These are phyloP conservation scores for Malurus leucopterus DNA, from an alignment of 2,797 vertebrate species.

Conservation along the genomic window DNA sequence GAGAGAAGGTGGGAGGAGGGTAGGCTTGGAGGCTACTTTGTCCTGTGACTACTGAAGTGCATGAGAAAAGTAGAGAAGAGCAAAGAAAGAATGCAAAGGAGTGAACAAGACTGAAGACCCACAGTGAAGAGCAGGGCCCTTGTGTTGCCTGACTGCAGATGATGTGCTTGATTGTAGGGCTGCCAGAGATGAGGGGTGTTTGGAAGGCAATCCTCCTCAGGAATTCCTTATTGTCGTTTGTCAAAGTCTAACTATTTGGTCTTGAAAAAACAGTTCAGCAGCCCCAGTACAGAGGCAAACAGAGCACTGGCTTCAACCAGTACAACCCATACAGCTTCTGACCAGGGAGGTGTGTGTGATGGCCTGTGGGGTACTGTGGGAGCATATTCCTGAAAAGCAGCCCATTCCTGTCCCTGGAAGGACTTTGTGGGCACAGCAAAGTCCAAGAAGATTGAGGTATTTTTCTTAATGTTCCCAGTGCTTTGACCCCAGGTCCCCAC, in stretches of 20 bases:
- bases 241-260: background rate
- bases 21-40: background rate
- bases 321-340: background rate
- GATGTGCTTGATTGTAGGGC: background rate
- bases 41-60: background rate
- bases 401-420: background rate
- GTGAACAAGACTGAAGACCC: background rate
- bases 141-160: background rate
- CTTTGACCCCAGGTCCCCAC: background rate
- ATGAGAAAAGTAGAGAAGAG: background rate
- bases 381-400: background rate
- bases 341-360: background rate
- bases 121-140: background rate
- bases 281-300: background rate
- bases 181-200: rapidly evolving
- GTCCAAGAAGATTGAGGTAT: background rate
- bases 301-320: background rate
- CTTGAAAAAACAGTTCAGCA: background rate
- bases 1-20: background rate
- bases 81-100: background rate
- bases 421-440: background rate
- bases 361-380: rapidly evolving
- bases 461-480: background rate
- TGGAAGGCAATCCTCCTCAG: background rate
- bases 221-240: background rate